Conservation (phyloP, 2,113 vertebrate species). For the Trogon melanurus region DNA sequence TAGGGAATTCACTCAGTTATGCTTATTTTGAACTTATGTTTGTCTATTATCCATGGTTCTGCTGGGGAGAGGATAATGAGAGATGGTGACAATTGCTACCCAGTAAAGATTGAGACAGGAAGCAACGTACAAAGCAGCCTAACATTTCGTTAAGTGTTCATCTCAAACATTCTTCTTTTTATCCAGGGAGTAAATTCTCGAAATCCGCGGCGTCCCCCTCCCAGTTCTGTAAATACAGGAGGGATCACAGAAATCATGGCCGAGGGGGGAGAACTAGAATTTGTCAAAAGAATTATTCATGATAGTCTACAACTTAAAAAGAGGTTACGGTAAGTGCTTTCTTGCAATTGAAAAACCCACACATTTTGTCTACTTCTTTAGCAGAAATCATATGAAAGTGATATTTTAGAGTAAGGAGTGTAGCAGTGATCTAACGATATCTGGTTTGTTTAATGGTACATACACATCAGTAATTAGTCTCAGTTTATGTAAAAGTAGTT, state of each 20-base stretch:
- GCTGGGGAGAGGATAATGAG: background rate
- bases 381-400: background rate
- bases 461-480: background rate
- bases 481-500: background rate
- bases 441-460: background rate
- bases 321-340: conserved; percentile 84
- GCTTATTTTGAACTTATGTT: background rate
- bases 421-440: background rate
- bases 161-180: background rate
- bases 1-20: background rate
- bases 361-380: background rate
- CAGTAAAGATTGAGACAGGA: background rate
- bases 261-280: conserved; percentile 97
- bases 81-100: background rate
- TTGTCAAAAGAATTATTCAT: conserved; percentile 99
- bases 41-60: background rate
- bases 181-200: conserved; percentile 95
- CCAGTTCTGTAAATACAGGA: conserved; percentile 97
- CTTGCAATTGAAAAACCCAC: background rate
- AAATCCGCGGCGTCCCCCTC: conserved; percentile 93
- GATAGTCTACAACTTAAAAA: conserved; percentile 97
- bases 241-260: conserved; percentile 99
- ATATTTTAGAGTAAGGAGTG: background rate
- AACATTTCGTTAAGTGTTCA: background rate
- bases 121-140: background rate